A percentile compares a stretch with the other conserved stretches of the same genome.
Conservation (phyloP, 1,140 invertebrate genomes). For the Papilio aristodemus region DNA sequence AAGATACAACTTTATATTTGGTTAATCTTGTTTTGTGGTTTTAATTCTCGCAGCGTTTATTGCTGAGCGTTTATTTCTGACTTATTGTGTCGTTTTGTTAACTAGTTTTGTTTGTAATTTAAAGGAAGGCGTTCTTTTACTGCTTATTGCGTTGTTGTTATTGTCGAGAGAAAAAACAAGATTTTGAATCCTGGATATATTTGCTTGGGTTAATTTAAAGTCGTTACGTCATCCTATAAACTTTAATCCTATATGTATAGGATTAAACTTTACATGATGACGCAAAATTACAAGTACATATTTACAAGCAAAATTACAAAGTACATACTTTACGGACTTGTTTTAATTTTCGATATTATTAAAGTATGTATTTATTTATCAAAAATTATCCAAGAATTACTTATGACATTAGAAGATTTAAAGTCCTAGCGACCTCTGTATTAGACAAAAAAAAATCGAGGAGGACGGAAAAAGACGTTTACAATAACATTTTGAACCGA, state of each 20-base stretch:
- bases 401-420: no score
- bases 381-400: no score
- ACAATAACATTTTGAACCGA: neutral
- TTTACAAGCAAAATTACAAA: no score
- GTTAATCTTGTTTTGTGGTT: conserved; percentile 56
- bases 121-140: conserved; percentile 1
- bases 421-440: no score
- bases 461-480: no score
- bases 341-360: no score
- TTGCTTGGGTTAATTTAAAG: neutral
- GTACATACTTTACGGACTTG: no score
- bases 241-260: neutral
- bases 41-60: conserved; percentile 58
- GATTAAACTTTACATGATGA: no score
- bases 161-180: conserved; percentile 24
- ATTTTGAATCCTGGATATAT: conserved; percentile 15
- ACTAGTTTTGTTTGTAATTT: conserved; percentile 56
- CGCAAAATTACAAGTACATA: no score
- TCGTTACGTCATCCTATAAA: neutral
- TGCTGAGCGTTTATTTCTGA: conserved; percentile 50
- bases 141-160: conserved; percentile 17
- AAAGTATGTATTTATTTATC: no score
- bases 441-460: no score
- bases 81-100: conserved; percentile 73
- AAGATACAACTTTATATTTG: conserved; percentile 47